Base-by-base conservation (phyloP, 2,888 invertebrate species). In the Trissonchulus latispiculum region DNA sequence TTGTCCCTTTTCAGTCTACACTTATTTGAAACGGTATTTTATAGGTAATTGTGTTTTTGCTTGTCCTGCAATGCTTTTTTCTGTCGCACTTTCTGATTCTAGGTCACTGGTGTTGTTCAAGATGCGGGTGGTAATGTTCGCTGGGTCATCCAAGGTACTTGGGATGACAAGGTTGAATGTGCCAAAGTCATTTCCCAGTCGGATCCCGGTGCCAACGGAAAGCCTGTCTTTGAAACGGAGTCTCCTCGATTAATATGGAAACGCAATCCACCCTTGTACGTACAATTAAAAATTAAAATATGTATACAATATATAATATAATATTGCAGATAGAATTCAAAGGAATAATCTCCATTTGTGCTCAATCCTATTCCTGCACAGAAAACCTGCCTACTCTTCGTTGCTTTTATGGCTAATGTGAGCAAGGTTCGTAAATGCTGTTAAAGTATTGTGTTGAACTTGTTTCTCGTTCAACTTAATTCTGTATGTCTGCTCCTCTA, bases 101-200 rank as follows among this genome's bases (percentile, higher is more conserved):
- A 90, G 90, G 90, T 91, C 85, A 85, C 90, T 87, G 88, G 89
- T 64, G 87, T 88, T 74, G 87, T 89, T 48, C 86, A 87, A 75
- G 87, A 89, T 80, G 82, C 83, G 61, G 83, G 84, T 64, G 88
- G 86, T 69, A 84, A 82, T 74, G 87, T 86, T 69, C 87, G 87
- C 78, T 90, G 88, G 87, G 88, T 90, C 62, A 85, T 90, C 33
- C 88, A 88, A 80, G 91, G 99, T 59, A 92, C 93, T 76, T 99
- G 99, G 99, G 97, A 99, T 86, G 88, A 89, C 77, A 90, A 91
- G 84, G 92, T 99, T 80, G 96, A 99, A 86, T 91, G 93, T 77
- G 93, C 96, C 72, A 90, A 91, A 48, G 95, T 97, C 74, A 89
- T 90, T 66, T 87, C 88, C 73, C 89, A 75, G 64, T 61, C 75